Base-by-base conservation (phyloP, 2,113 vertebrate genomes). In the Hystrix cristata region DNA sequence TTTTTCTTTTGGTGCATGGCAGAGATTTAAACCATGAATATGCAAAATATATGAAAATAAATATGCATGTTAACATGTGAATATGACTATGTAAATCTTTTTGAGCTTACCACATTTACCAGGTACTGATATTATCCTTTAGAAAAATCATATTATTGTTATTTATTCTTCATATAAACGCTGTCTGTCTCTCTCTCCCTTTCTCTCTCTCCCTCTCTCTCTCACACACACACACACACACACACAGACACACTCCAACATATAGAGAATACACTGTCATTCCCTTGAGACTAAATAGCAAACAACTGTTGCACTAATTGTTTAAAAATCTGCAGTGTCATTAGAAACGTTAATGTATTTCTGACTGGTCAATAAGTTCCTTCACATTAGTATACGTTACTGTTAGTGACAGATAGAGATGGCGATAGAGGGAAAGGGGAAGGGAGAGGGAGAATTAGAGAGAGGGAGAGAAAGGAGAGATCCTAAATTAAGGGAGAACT, bases 11-110 rank as follows among this genome's bases (percentile, higher is more conserved):
- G 83, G 13, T 74, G n/a, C 90, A 55, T 74, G 29, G 57, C 5
- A 67, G n/a, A 91, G n/a, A 43, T 89, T 95, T 87, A n/a, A 91
- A 84, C 27, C 23, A 51, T 38, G n/a, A 91, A 48, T 96, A 90
- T 91, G 59, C 71, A 94, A 88, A 97, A 29, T 90, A 78, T 27
- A 31, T 67, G 7, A 90, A 95, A 91, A 79, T 62, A 13, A 82
- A 81, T 79, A 79, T 85, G 38, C 25, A 11, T 38, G 5, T 62
- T 64, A 81, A 76, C 9, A 60, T 76, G 29, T 29, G 51, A 80
- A 57, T 91, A 91, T 87, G 51, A 90, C 25, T 59, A 91, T 90
- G 6, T 90, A 87, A 92, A 83, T 8, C 9, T 81, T 64, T 87
- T 46, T 12, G 25, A 1, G 7, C 25, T 84, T 51, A 16, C 27